Conservation (phyloP, 2,113 vertebrate genomes). For the Podiceps cristatus region DNA sequence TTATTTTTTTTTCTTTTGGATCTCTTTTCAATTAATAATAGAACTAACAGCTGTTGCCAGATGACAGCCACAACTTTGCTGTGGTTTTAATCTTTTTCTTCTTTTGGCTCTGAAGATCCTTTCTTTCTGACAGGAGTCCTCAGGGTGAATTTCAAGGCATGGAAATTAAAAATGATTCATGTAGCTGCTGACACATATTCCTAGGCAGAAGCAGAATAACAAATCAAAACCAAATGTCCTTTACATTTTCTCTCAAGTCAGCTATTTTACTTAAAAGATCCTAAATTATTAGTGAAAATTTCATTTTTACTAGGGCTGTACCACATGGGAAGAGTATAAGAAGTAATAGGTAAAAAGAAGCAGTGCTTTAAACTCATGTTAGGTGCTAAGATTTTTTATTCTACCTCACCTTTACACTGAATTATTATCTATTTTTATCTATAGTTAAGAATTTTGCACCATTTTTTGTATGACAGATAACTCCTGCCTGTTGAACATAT, state of each 20-base stretch:
- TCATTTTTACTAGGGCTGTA: background rate
- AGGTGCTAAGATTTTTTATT: background rate
- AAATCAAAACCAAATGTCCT: background rate
- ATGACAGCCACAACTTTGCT: background rate
- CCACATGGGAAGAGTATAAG: background rate
- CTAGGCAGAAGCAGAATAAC: constrained; percentile 6
- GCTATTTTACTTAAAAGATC: background rate
- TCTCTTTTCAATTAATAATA: background rate
- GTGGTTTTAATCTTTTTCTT: background rate
- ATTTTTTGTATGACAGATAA: background rate
- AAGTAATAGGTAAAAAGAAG: background rate
- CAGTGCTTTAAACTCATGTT: background rate
- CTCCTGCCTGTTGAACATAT: background rate
- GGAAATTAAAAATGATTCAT: background rate
- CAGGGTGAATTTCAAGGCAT: background rate
- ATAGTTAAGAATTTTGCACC: background rate
- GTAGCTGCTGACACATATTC: background rate
- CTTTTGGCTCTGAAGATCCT: background rate
- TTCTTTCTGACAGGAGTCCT: background rate
- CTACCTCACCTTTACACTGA: background rate
- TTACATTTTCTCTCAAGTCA: constrained; percentile 1
- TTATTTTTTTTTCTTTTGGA: background rate
- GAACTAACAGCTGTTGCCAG: background rate
- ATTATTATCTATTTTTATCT: background rate
- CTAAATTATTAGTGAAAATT: background rate